Evolutionary conservation across 2,888 invertebrate species (phyloP).

Genomic region (Cyaniris semiargus): DNA sequence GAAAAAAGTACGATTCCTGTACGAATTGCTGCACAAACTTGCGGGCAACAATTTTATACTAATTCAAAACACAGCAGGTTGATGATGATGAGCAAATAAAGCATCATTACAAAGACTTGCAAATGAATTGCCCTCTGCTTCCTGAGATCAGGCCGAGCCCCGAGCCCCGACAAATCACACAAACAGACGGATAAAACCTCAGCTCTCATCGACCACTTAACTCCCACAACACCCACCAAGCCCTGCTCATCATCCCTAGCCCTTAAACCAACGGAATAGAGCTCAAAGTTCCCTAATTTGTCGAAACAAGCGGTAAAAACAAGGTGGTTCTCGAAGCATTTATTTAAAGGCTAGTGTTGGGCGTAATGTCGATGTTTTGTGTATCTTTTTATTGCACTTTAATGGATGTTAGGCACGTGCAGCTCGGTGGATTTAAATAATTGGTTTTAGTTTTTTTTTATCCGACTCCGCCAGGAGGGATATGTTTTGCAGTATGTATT

Average conservation of each 20-base stretch:
- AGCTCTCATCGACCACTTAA: conserved; percentile 67
- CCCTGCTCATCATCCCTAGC: conserved; percentile 26
- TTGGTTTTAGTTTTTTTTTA: neutral
- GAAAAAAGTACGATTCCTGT: too few species aligned
- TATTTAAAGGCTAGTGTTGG: conserved; percentile 54
- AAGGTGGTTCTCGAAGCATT: conserved; percentile 46
- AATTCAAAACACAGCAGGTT: neutral
- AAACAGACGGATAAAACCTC: conserved; percentile 75
- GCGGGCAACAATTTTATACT: too few species aligned
- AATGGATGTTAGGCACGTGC: conserved; percentile 29
- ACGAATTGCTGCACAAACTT: too few species aligned
- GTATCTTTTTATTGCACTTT: conserved; percentile 31
- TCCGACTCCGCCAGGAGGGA: neutral
- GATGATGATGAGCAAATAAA: conserved; percentile 5
- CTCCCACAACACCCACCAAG: conserved; percentile 39
- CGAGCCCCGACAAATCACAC: conserved; percentile 57
- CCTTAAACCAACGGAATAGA: conserved; percentile 43
- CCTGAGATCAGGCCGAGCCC: conserved; percentile 39
- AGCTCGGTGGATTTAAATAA: neutral
- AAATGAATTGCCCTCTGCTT: conserved; percentile 48
- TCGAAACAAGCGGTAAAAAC: conserved; percentile 35
- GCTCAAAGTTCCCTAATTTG: conserved; percentile 39
- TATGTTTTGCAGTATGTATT: neutral
- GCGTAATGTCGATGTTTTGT: conserved; percentile 46
- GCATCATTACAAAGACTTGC: conserved; percentile 21